Percentiles rank a stretch among this genome's conserved stretches.
Evolutionary conservation across 2,113 vertebrate species (phyloP).

Genomic region (Sphyrna mokarran): DNA sequence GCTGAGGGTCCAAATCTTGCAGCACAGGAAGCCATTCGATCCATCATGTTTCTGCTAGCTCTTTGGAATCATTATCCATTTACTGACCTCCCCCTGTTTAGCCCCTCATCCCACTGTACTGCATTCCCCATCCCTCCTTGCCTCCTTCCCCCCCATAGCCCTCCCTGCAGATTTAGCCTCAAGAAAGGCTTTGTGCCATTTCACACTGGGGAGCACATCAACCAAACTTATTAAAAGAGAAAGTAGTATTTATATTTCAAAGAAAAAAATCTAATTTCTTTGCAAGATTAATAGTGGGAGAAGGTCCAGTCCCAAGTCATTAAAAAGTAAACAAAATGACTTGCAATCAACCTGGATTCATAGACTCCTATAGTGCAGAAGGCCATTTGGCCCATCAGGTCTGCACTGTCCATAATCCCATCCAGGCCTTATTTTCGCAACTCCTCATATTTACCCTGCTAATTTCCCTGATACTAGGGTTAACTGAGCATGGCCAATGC

Average conservation of each 20-base stretch:
- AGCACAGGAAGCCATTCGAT: not conserved
- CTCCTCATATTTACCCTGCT: too few relatives aligned
- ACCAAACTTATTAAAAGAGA: not conserved
- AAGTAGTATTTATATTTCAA: not conserved
- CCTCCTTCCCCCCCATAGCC: not conserved
- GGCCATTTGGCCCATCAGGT: too few relatives aligned
- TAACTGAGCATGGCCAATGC: too few relatives aligned
- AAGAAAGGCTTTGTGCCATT: not conserved
- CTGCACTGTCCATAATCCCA: too few relatives aligned
- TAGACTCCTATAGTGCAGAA: too few relatives aligned
- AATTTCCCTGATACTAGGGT: too few relatives aligned
- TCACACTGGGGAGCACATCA: not conserved
- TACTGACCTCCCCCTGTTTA: not conserved
- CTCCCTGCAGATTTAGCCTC: not conserved
- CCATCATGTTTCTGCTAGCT: not conserved
- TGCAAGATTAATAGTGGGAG: not conserved
- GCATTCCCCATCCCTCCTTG: not conserved
- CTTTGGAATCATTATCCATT: not conserved
- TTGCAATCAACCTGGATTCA: not conserved
- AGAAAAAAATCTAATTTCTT: not conserved
- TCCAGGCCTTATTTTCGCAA: too few relatives aligned
- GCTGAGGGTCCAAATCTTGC: not conserved
- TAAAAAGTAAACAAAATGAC: not conserved
- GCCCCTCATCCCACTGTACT: too few relatives aligned
- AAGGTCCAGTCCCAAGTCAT: not conserved